These are phyloP conservation scores for Eupithecia tripunctaria DNA, from an alignment of 2,888 invertebrate genomes.

Conservation along the genomic window DNA sequence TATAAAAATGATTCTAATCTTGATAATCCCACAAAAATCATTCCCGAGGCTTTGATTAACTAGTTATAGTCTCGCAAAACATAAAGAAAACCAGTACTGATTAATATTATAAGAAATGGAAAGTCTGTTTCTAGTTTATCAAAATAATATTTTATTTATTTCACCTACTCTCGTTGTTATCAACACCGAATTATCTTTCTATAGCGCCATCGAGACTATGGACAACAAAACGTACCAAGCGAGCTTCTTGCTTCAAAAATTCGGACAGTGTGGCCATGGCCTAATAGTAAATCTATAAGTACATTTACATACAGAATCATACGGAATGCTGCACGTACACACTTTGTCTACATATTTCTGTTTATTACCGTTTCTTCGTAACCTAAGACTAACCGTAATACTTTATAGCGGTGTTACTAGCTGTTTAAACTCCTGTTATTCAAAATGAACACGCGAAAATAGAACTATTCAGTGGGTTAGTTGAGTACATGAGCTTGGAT, in stretches of 20 bases:
- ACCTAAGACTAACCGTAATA: slow-evolving; percentile 33
- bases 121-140: no score
- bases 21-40: no score
- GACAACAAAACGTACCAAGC: not conserved
- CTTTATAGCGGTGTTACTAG: slow-evolving; percentile 35
- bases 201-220: no score
- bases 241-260: not conserved
- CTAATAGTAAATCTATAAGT: slow-evolving; percentile 2
- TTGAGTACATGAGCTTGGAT: not conserved
- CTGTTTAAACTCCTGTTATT: slow-evolving; percentile 22
- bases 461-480: not conserved
- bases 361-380: slow-evolving; percentile 44
- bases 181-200: no score
- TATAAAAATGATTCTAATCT: no score
- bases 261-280: slow-evolving; percentile 16
- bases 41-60: no score
- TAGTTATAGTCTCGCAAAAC: no score
- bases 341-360: slow-evolving; percentile 58
- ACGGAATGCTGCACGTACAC: slow-evolving; percentile 60
- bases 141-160: not conserved
- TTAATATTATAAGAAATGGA: no score
- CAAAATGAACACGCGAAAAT: slow-evolving; percentile 10
- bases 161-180: not conserved
- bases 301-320: slow-evolving; percentile 44
- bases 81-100: no score